Evolutionary conservation across 2,888 invertebrate species (phyloP).

Genomic region (Hermodice carunculata): DNA sequence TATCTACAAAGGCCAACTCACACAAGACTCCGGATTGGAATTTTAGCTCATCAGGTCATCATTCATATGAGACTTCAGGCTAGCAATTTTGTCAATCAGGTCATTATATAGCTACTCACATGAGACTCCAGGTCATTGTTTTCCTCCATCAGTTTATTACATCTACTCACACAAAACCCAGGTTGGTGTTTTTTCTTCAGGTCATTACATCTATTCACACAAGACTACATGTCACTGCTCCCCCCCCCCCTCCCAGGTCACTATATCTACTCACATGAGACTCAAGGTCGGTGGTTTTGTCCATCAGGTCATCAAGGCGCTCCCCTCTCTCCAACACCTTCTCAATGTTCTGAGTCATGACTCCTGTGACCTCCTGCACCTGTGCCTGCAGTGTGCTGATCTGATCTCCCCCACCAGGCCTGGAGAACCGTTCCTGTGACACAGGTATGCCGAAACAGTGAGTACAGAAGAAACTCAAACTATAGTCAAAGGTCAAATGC

Average conservation of each 20-base stretch:
- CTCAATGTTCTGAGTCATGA: constrained; percentile 69
- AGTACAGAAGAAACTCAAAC: too few species aligned
- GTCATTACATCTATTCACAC: background rate
- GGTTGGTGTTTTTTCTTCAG: background rate
- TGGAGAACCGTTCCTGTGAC: constrained; percentile 24
- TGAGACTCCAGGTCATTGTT: too few species aligned
- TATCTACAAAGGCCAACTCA: too few species aligned
- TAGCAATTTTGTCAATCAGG: too few species aligned
- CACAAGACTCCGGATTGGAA: too few species aligned
- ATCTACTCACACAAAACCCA: background rate
- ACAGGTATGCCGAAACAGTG: too few species aligned
- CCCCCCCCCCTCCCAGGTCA: background rate
- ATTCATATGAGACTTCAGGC: too few species aligned
- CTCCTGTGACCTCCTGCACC: constrained; percentile 68
- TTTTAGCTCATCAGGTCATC: too few species aligned
- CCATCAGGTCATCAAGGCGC: constrained; percentile 66
- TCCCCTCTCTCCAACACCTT: constrained; percentile 67
- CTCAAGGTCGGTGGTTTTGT: constrained; percentile 67
- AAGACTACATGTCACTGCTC: background rate
- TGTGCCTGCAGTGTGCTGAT: constrained; percentile 45
- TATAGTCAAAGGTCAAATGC: too few species aligned
- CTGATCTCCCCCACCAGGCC: constrained; percentile 16
- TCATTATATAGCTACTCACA: too few species aligned
- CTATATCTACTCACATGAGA: constrained; percentile 54
- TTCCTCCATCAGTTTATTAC: too few species aligned